These are phyloP conservation scores for Laupala kohalensis DNA, from an alignment of 1,140 invertebrate species.

Conservation along the genomic window DNA sequence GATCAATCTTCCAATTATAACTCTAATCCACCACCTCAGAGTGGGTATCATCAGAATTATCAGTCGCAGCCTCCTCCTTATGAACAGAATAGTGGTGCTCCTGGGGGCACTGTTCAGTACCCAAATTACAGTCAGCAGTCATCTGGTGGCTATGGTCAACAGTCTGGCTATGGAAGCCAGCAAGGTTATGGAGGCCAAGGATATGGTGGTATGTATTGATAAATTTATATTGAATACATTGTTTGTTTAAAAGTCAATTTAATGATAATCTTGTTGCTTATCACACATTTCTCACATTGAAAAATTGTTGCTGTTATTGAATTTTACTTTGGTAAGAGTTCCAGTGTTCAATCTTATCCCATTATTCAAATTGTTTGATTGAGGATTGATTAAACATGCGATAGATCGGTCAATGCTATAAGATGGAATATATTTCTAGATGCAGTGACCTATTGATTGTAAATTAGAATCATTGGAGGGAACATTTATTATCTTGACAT, in stretches of 20 bases:
- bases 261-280: too few species aligned
- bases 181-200: constrained; percentile 8
- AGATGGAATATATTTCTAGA: too few species aligned
- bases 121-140: constrained; percentile 6
- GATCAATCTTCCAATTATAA: constrained; percentile 11
- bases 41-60: constrained; percentile 4
- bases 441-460: too few species aligned
- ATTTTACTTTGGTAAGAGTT: neutral
- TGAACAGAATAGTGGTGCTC: neutral
- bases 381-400: too few species aligned
- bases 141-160: constrained; percentile 10
- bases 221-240: neutral
- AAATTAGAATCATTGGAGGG: too few species aligned
- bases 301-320: too few species aligned
- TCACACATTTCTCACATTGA: too few species aligned
- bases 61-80: constrained; percentile 3
- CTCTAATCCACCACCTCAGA: neutral
- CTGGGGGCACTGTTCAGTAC: constrained; percentile 6
- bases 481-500: too few species aligned
- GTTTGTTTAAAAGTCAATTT: too few species aligned
- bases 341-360: too few species aligned
- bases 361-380: too few species aligned
- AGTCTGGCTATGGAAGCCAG: constrained; percentile 7
- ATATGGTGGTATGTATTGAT: constrained; percentile 4
- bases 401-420: too few species aligned